A percentile compares a stretch with the other conserved stretches of the same genome.
phyloP scores from a whole-genome alignment of 2,888 invertebrate genomes.

The Pandemis cinnamomeana region DNA sequence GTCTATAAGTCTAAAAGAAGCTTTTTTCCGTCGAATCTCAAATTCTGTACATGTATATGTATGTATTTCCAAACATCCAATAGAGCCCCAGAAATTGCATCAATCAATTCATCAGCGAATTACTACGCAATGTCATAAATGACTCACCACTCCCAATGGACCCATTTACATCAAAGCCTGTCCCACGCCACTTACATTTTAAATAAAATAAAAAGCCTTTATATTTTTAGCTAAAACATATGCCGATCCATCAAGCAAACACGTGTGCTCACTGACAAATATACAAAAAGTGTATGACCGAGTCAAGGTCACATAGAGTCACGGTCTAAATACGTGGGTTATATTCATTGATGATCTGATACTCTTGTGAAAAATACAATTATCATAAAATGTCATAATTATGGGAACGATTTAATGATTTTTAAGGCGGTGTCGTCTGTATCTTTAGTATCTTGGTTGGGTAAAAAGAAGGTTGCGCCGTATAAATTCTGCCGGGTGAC shows the following conservation, averaged over 20 bases:
- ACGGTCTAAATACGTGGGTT: slow-evolving; percentile 47
- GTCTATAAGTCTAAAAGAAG: too few relatives aligned
- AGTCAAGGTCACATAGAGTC: slow-evolving; percentile 53
- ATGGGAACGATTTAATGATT: too few relatives aligned
- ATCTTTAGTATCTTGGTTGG: too few relatives aligned
- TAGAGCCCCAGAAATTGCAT: background rate
- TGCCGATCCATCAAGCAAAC: slow-evolving; percentile 34
- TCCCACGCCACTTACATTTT: slow-evolving; percentile 32
- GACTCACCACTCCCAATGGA: background rate
- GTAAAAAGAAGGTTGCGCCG: too few relatives aligned
- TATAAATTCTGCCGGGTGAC: too few relatives aligned
- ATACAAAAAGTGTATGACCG: slow-evolving; percentile 53
- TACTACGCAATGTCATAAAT: background rate
- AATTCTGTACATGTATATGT: too few relatives aligned
- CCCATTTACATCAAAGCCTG: slow-evolving; percentile 13
- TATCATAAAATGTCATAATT: too few relatives aligned
- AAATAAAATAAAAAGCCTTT: slow-evolving; percentile 7
- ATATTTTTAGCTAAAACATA: slow-evolving; percentile 16
- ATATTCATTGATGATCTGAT: slow-evolving; percentile 16
- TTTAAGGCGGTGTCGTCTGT: too few relatives aligned
- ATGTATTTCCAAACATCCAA: too few relatives aligned
- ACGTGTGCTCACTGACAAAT: slow-evolving; percentile 45
- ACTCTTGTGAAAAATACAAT: too few relatives aligned
- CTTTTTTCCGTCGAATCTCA: too few relatives aligned
- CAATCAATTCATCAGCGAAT: background rate